Base-by-base conservation (phyloP, 2,797 vertebrate species). In the Phoeniculus purpureus region DNA sequence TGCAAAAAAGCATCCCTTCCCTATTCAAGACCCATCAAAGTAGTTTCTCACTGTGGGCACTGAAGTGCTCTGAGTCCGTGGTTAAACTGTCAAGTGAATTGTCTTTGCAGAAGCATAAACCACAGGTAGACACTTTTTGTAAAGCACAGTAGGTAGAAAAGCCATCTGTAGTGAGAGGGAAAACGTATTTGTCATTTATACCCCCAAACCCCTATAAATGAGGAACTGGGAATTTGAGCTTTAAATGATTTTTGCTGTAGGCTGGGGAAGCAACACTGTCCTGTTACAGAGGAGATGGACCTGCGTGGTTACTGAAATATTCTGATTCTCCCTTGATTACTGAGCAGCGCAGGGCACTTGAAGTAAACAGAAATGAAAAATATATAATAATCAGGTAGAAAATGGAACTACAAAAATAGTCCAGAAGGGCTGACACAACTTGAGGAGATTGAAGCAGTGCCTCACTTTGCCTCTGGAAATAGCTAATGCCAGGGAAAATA, bases 261-360 rank as follows among this genome's bases (percentile, higher is more conserved):
- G 9, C 5, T 54, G 10, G 50, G 17, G 31, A 70, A 85, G 29
- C 25, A 72, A 48, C 8, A 11, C 0, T n/a, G 26, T 60, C 31
- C 50, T 79, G 16, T 62, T 62, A 70, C 8, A 40, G 16, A 59
- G 45, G 4, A 43, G 40, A 3, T 70, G 23, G 11, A 45, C 17
- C 34, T 81, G 26, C 0, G 1, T 61, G 34, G 19, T 31, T 76
- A 52, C 3, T 66, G 29, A 48, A 40, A 58, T 61, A 34, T 14
- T n/a, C 3, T 43, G 12, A 54, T 13, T 4, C 11, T 2, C 2
- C 0, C 1, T 5, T 64, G 31, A 54, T 67, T 74, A 37, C 3
- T 77, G 45, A 70, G 32, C 15, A 81, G 19, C 2, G 20, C 40
- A 52, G 58, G 19, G 47, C 47, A 81, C 32, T 27, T 71, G 40